phyloP scores from a whole-genome alignment of 2,888 invertebrate species.

The Hololepta plana region DNA sequence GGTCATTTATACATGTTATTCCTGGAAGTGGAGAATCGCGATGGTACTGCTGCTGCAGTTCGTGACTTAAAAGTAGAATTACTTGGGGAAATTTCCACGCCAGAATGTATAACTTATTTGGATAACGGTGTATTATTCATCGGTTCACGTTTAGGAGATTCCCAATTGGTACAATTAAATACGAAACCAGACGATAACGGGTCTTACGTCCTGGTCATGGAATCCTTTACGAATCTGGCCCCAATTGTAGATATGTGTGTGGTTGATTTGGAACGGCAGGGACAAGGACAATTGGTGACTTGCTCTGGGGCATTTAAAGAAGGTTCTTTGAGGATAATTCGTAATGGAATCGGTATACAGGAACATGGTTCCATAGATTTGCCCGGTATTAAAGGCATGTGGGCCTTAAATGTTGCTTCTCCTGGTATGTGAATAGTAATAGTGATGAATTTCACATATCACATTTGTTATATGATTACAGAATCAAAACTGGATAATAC shows the following conservation, averaged over 20 bases:
- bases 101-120: slow-evolving; percentile 93
- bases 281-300: slow-evolving; percentile 94
- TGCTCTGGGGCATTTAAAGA: slow-evolving; percentile 96
- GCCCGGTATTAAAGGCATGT: slow-evolving; percentile 94
- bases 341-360: slow-evolving; percentile 97
- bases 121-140: slow-evolving; percentile 97
- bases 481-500: slow-evolving; percentile 52
- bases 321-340: slow-evolving; percentile 89
- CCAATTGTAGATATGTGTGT: slow-evolving; percentile 98
- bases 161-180: slow-evolving; percentile 80
- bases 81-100: slow-evolving; percentile 73
- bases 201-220: slow-evolving; percentile 86
- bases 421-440: slow-evolving; percentile 22
- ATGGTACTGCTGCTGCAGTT: slow-evolving; percentile 58
- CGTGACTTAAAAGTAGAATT: slow-evolving; percentile 86
- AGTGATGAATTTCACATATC: neutral
- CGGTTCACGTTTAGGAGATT: slow-evolving; percentile 92
- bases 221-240: slow-evolving; percentile 91
- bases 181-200: slow-evolving; percentile 67
- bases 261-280: slow-evolving; percentile 89
- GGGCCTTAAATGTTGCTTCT: slow-evolving; percentile 73
- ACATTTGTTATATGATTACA: slow-evolving; percentile 3
- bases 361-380: slow-evolving; percentile 96
- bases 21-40: slow-evolving; percentile 64
- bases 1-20: slow-evolving; percentile 93